Evolutionary conservation across 2,888 invertebrate species (phyloP).

Genomic region (Caenorhabditis plicata): DNA sequence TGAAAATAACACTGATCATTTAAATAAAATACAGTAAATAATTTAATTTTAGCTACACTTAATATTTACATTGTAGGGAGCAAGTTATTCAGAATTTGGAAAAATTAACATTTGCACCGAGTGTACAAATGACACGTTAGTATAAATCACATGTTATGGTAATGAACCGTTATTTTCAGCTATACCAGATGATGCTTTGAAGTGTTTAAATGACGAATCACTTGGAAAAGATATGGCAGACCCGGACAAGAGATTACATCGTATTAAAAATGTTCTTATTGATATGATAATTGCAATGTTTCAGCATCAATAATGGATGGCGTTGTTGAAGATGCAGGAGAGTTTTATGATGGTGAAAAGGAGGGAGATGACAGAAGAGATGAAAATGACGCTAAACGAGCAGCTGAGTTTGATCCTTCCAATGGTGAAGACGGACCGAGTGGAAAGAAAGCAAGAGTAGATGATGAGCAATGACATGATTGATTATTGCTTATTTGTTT

Average conservation of each 20-base stretch:
- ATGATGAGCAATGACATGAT: no score
- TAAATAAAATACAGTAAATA: constrained; percentile 46
- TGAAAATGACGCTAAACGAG: constrained; percentile 43
- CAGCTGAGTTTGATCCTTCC: constrained; percentile 20
- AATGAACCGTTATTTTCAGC: constrained; percentile 40
- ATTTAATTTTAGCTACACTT: no score
- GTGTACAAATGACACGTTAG: constrained; percentile 62
- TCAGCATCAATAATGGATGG: constrained; percentile 47
- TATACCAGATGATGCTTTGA: constrained; percentile 47
- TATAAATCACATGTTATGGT: not conserved
- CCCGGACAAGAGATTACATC: constrained; percentile 53
- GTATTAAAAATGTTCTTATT: constrained; percentile 27
- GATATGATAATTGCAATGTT: constrained; percentile 5
- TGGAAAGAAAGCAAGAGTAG: constrained; percentile 1
- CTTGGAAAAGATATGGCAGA: constrained; percentile 47
- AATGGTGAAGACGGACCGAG: constrained; percentile 5
- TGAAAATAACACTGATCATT: constrained; percentile 51
- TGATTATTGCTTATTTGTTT: no score
- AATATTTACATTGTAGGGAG: constrained; percentile 24
- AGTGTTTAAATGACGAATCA: constrained; percentile 40
- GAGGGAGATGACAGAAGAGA: constrained; percentile 47
- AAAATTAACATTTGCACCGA: constrained; percentile 50
- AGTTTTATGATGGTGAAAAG: constrained; percentile 46
- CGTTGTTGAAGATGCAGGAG: constrained; percentile 39
- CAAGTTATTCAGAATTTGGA: constrained; percentile 53